phyloP scores from a whole-genome alignment of 2,113 vertebrate genomes.

The Xerus inauris region DNA sequence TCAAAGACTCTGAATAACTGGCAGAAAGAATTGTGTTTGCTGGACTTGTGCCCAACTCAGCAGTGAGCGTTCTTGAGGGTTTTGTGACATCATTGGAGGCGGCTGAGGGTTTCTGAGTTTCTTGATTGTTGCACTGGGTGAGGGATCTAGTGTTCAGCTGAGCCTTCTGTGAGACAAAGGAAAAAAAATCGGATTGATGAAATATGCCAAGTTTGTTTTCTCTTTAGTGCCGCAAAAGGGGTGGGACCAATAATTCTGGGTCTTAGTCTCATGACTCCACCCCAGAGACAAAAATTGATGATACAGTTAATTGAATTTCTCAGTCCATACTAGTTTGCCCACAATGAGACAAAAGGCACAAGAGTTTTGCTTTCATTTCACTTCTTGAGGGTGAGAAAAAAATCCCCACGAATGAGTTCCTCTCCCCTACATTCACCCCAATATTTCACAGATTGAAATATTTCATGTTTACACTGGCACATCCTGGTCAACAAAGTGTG shows the following conservation, averaged over 20 bases:
- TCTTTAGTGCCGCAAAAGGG: constrained; percentile 14
- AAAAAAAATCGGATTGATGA: constrained; percentile 19
- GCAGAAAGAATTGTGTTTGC: constrained; percentile 73
- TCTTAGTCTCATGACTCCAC: background rate
- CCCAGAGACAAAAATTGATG: constrained; percentile 52
- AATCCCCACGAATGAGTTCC: background rate
- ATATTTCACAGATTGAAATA: background rate
- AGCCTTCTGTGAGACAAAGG: constrained; percentile 70
- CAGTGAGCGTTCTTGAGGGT: constrained; percentile 68
- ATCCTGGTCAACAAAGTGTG: background rate
- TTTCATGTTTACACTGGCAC: background rate
- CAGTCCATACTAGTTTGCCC: constrained; percentile 20
- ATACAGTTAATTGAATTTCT: constrained; percentile 59
- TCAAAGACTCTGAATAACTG: constrained; percentile 73
- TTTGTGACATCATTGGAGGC: constrained; percentile 72
- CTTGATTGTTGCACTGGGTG: constrained; percentile 59
- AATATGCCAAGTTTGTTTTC: constrained; percentile 27
- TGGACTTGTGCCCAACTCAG: constrained; percentile 69
- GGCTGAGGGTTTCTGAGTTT: constrained; percentile 69
- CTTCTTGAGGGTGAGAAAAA: background rate
- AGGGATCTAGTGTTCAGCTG: constrained; percentile 62
- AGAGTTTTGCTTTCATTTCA: constrained; percentile 7
- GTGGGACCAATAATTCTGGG: background rate
- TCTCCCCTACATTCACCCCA: background rate
- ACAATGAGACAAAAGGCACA: background rate